A percentile compares a stretch with the other conserved stretches of the same genome.
These are phyloP conservation scores for Diglossa cyanea DNA, from an alignment of 2,797 vertebrate genomes.

Conservation along the genomic window DNA sequence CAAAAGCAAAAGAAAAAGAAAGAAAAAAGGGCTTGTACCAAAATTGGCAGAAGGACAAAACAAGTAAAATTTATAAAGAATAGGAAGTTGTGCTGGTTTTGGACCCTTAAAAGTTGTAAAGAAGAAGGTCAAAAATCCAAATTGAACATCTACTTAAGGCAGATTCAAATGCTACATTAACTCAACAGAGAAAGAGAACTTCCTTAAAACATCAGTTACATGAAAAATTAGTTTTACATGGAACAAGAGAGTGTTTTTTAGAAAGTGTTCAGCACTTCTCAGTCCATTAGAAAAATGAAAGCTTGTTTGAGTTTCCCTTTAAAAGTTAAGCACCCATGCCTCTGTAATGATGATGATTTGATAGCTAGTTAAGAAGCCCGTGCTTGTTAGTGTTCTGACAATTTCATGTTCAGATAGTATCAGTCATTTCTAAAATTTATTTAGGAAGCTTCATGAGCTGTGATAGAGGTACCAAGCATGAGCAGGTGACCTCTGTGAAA, in stretches of 20 bases:
- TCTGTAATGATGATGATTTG: slow-evolving; percentile 6
- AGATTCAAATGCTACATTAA: not conserved
- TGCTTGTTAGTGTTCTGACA: not conserved
- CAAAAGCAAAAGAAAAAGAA: not conserved
- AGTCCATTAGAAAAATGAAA: not conserved
- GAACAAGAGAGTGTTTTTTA: not conserved
- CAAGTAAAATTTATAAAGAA: not conserved
- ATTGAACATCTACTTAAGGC: not conserved
- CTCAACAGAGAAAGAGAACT: not conserved
- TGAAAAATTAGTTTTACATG: not conserved
- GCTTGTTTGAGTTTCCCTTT: not conserved
- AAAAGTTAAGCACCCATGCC: not conserved
- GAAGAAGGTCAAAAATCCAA: not conserved
- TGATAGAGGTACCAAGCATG: not conserved
- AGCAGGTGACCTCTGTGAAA: not conserved
- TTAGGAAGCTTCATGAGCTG: not conserved
- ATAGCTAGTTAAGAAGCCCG: not conserved
- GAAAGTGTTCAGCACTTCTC: not conserved
- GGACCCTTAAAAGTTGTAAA: not conserved
- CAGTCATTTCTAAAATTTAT: not conserved
- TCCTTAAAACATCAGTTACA: not conserved
- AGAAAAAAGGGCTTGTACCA: fast-evolving
- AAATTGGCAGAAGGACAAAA: not conserved
- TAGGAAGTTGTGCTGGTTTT: not conserved
- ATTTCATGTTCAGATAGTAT: not conserved